phyloP scores from a whole-genome alignment of 2,113 vertebrate genomes.

The Megaceryle maxima region DNA sequence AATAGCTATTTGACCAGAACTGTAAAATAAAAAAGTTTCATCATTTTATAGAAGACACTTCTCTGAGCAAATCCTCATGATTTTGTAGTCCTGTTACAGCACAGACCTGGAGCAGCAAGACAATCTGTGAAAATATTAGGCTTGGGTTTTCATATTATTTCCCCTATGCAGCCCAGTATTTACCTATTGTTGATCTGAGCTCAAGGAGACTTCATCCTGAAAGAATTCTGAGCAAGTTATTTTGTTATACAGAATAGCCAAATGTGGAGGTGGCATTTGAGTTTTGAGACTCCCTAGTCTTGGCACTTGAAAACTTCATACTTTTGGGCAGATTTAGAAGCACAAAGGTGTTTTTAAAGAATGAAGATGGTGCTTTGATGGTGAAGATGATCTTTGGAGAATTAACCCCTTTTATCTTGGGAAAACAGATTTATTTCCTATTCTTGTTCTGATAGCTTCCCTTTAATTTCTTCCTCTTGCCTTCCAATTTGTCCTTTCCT shows the following conservation, averaged over 20 bases:
- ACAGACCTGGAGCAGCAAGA: background rate
- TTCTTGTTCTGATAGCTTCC: conserved; percentile 71
- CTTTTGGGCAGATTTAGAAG: background rate
- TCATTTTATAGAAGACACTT: background rate
- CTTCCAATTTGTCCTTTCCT: background rate
- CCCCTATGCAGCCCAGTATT: background rate
- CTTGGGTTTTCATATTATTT: background rate
- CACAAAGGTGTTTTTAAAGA: background rate
- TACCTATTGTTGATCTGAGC: background rate
- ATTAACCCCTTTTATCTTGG: conserved; percentile 68
- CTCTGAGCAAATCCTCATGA: background rate
- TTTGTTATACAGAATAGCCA: background rate
- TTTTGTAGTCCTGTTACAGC: background rate
- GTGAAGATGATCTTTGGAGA: background rate
- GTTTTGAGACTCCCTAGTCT: background rate
- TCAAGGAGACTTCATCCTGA: background rate
- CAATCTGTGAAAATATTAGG: background rate
- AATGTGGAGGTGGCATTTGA: background rate
- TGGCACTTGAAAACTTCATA: background rate
- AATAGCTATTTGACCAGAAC: background rate
- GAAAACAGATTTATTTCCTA: conserved; percentile 74
- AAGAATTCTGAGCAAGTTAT: background rate
- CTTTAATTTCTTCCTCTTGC: conserved; percentile 69
- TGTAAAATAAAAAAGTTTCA: background rate
- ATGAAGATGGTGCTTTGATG: background rate